Evolutionary conservation across 2,797 vertebrate species (phyloP), one percentile per base, ranked within the genome.

Genomic region (Chloroceryle amazona): DNA sequence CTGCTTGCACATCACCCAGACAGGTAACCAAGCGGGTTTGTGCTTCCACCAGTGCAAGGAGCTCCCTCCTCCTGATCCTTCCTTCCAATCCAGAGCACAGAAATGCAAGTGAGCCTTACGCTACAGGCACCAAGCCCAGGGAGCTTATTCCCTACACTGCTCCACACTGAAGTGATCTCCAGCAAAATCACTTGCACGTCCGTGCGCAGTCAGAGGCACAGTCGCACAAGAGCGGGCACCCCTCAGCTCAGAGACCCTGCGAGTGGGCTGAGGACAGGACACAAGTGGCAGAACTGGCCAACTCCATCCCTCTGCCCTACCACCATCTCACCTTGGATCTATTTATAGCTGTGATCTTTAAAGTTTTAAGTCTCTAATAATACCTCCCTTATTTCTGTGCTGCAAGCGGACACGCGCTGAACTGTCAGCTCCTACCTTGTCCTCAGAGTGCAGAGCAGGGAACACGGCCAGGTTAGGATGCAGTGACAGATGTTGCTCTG

Each of bases 31-130:
- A 25, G 17, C 0, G 1, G 21, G 5, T 51, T 41, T 4, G 4
- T 12, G 29, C 3, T 55, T 42, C 6, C 19, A 25, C 29, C 39
- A 5, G 11, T 6, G 4, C 25, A 15, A 42, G 35, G 37, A 49
- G 16, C 47, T 44, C 29, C 13, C 18, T 62, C 13, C 18, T 62
- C 37, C 37, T 31, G 17, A 25, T 52, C 23, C 41, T 39, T n/a
- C 33, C 54, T 73, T 28, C 5, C 3, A 6, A 39, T 67, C 10
- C 58, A 22, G 29, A 13, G 4, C n/a, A 11, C 16, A 10, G 39
- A 54, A 70, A 16, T 0, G 7, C 52, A 31, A 35, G 2, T 1
- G 2, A 26, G 3, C 10, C 16, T 44, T 7, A 5, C 0, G 3
- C 8, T 20, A 11, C 58, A 66, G 41, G 12, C 29, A 3, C 31